phyloP scores from a whole-genome alignment of 2,888 invertebrate species.

The Dendrolimus pini region DNA sequence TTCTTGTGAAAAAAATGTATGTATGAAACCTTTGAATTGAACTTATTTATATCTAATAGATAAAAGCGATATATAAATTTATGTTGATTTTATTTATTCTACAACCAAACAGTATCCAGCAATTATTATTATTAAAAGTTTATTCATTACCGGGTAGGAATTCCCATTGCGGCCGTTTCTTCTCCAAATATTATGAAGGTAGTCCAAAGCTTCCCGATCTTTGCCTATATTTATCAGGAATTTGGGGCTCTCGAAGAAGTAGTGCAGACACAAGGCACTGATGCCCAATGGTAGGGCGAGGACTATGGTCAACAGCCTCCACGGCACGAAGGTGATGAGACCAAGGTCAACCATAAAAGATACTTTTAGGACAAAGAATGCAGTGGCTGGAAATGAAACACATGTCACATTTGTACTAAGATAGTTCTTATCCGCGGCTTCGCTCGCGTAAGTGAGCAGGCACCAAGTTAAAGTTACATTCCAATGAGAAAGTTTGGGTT shows the following conservation, averaged over 20 bases:
- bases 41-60: no score
- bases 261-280: slow-evolving; percentile 65
- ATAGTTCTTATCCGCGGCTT: no score
- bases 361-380: slow-evolving; percentile 25
- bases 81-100: no score
- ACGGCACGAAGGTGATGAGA: slow-evolving; percentile 30
- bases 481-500: no score
- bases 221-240: slow-evolving; percentile 78
- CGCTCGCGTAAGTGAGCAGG: no score
- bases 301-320: slow-evolving; percentile 37
- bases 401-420: no score
- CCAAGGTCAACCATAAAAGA: slow-evolving; percentile 22
- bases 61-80: no score
- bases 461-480: no score
- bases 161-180: slow-evolving; percentile 53
- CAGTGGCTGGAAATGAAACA: slow-evolving; percentile 18
- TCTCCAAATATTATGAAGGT: slow-evolving; percentile 72
- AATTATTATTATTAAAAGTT: no score
- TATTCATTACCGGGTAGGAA: slow-evolving; percentile 20
- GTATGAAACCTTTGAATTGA: no score
- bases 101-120: no score
- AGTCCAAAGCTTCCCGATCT: slow-evolving; percentile 72
- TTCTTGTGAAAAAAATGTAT: no score
- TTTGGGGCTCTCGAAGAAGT: slow-evolving; percentile 83
- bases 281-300: slow-evolving; percentile 73